Percentiles rank a stretch among this genome's conserved stretches.
Conservation (phyloP, 2,797 vertebrate species). For the Chaetodon trifasciatus region DNA sequence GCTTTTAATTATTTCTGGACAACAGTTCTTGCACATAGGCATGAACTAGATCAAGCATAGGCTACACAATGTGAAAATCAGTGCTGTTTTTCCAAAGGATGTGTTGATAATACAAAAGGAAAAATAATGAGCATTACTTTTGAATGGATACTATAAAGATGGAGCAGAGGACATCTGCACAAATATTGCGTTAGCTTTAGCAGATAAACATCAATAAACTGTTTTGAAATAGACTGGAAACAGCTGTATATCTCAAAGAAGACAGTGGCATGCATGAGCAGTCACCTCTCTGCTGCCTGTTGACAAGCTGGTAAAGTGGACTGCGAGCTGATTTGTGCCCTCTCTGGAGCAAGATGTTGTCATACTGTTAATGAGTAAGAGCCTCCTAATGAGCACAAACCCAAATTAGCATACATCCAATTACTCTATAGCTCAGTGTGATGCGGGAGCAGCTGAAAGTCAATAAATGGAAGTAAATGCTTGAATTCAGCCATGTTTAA, state of each 20-base stretch:
- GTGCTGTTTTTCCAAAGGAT: not conserved
- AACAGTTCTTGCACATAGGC: not conserved
- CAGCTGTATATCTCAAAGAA: not conserved
- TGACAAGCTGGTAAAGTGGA: slow-evolving; percentile 29
- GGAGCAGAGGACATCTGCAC: not conserved
- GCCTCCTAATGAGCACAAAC: slow-evolving; percentile 43
- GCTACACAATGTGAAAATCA: not conserved
- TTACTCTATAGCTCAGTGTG: slow-evolving; percentile 26
- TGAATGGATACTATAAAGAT: not conserved
- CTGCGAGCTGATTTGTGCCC: slow-evolving; percentile 12
- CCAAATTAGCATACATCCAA: slow-evolving; percentile 34
- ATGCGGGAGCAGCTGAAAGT: not conserved
- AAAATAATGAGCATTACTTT: not conserved
- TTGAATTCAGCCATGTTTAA: not conserved
- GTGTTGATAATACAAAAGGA: not conserved
- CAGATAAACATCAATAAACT: not conserved
- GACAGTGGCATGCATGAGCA: slow-evolving; percentile 10
- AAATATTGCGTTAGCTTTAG: not conserved
- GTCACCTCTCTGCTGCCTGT: slow-evolving; percentile 5
- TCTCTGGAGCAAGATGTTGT: slow-evolving; percentile 37
- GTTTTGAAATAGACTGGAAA: no score
- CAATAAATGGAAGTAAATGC: not conserved
- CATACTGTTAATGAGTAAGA: slow-evolving; percentile 22
- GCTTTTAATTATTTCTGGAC: not conserved
- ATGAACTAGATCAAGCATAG: not conserved